phyloP scores from a whole-genome alignment of 2,888 invertebrate genomes.

The Dione vanillae region DNA sequence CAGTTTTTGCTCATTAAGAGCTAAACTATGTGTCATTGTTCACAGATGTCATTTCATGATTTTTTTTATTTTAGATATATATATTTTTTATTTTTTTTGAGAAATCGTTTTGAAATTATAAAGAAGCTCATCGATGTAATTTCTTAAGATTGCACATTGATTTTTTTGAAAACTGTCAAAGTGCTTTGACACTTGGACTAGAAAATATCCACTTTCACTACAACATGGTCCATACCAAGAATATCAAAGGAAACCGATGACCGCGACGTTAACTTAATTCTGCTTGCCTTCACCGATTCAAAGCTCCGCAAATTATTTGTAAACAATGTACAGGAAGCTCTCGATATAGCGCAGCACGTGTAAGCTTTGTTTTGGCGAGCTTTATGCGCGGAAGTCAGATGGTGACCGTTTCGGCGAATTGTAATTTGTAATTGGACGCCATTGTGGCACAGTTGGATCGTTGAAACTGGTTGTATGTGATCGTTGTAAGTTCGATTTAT shows the following conservation, averaged over 20 bases:
- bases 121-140: no score
- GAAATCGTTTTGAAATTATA: no score
- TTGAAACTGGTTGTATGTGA: no score
- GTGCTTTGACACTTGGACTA: not conserved
- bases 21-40: not conserved
- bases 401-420: slow-evolving; percentile 16
- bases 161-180: not conserved
- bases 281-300: slow-evolving; percentile 58
- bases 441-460: no score
- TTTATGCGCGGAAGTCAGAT: not conserved
- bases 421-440: not conserved
- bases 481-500: no score
- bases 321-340: slow-evolving; percentile 63
- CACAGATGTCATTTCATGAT: not conserved
- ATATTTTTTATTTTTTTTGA: no score
- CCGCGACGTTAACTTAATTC: slow-evolving; percentile 54
- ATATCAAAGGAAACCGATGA: slow-evolving; percentile 51
- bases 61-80: not conserved
- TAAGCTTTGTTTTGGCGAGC: slow-evolving; percentile 53
- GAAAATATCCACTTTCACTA: not conserved
- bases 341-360: slow-evolving; percentile 62
- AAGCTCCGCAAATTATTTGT: slow-evolving; percentile 62
- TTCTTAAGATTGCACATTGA: not conserved
- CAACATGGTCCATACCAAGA: not conserved
- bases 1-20: not conserved